These are phyloP conservation scores for Zoroaster sp. DNA, from an alignment of 53 echinoderm and acorn worm species.

Conservation along the genomic window DNA sequence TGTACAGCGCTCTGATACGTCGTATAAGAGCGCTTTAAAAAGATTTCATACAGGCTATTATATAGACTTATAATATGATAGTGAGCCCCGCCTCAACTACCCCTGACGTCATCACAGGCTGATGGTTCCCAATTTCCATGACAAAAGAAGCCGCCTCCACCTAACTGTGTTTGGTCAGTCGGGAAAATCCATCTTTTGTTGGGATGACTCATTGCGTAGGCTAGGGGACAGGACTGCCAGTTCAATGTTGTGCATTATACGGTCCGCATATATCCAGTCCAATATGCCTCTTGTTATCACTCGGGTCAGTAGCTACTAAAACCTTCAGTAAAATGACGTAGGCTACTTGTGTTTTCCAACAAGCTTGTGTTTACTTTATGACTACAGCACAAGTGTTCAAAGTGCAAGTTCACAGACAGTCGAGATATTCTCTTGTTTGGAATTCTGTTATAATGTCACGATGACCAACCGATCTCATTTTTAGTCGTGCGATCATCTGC, in stretches of 20 bases:
- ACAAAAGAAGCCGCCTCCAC: slow-evolving; percentile 7
- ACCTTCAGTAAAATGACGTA: background rate
- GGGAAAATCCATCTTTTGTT: slow-evolving; percentile 29
- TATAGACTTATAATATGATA: background rate
- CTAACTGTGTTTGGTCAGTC: slow-evolving; percentile 32
- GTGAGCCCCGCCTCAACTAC: background rate
- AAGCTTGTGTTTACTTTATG: background rate
- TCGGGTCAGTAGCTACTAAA: background rate
- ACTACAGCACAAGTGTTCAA: slow-evolving; percentile 14
- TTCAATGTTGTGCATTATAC: background rate
- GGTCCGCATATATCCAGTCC: too few species aligned
- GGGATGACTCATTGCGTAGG: slow-evolving; percentile 2
- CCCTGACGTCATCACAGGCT: background rate
- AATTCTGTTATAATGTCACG: background rate
- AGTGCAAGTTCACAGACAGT: slow-evolving; percentile 41
- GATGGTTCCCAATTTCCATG: background rate
- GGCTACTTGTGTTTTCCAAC: background rate
- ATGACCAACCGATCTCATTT: background rate
- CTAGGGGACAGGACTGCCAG: background rate
- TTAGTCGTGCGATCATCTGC: background rate
- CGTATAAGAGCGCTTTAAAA: too few species aligned
- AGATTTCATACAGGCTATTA: too few species aligned
- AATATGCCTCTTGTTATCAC: too few species aligned
- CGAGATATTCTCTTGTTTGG: background rate
- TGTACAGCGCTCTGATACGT: too few species aligned